These are phyloP conservation scores for Eustalomyia histrio DNA, from an alignment of 2,888 invertebrate genomes.

Conservation along the genomic window DNA sequence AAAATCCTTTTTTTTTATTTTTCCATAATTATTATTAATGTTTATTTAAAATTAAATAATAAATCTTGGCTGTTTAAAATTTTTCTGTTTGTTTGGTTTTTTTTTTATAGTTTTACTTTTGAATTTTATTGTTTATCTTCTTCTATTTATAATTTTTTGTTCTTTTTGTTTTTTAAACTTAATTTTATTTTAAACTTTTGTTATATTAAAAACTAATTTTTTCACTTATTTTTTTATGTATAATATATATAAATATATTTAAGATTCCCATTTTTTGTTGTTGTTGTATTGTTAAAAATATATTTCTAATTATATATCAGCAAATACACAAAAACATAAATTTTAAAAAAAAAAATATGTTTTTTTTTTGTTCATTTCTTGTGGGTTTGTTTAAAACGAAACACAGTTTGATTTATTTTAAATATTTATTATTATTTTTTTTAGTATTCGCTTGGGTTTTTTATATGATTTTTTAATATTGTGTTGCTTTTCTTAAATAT, in stretches of 20 bases:
- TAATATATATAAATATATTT: constrained; percentile 53
- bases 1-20: background rate
- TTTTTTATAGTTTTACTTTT: background rate
- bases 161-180: constrained; percentile 24
- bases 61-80: background rate
- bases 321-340: constrained; percentile 45
- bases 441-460: constrained; percentile 16
- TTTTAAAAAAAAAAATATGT: constrained; percentile 14
- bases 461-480: constrained; percentile 40
- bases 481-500: constrained; percentile 52
- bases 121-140: constrained; percentile 18
- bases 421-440: constrained; percentile 30
- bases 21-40: background rate
- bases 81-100: background rate
- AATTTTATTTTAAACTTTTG: constrained; percentile 60
- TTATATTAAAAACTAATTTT: constrained; percentile 32
- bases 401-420: constrained; percentile 65
- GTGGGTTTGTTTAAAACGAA: constrained; percentile 66
- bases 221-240: constrained; percentile 25
- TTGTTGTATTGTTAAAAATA: constrained; percentile 50
- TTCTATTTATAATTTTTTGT: constrained; percentile 50
- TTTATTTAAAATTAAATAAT: constrained; percentile 7
- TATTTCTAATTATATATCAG: constrained; percentile 51
- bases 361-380: constrained; percentile 17
- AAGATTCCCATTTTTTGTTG: constrained; percentile 64